Percentiles rank a stretch among this genome's conserved stretches.
Conservation (phyloP, 1,140 invertebrate species). For the Pogonomyrmex californicus region DNA sequence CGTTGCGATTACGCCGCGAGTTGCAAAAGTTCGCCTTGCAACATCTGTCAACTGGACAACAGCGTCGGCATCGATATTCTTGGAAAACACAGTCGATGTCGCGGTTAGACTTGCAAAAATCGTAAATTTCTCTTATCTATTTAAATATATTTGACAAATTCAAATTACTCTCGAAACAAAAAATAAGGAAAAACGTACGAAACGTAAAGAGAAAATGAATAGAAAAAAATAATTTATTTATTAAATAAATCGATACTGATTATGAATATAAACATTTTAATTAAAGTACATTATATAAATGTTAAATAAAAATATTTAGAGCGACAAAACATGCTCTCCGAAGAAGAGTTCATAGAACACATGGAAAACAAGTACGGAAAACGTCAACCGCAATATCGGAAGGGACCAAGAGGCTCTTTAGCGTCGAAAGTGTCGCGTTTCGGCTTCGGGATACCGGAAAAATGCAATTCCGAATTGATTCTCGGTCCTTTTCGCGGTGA, state of each 20-base stretch:
- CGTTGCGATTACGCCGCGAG: conserved; percentile 25
- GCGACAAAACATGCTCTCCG: neutral
- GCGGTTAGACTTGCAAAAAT: conserved; percentile 21
- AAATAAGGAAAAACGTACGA: neutral
- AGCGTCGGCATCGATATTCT: neutral
- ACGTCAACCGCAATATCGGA: neutral
- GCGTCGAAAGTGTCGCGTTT: conserved; percentile 82
- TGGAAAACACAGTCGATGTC: conserved; percentile 39
- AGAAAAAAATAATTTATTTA: neutral
- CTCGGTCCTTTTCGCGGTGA: conserved; percentile 66
- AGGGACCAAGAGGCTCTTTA: neutral
- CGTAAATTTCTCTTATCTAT: neutral
- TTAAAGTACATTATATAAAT: neutral
- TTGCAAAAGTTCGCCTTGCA: conserved; percentile 61
- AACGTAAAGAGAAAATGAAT: neutral
- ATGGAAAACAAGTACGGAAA: neutral
- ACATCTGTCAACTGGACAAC: conserved; percentile 5
- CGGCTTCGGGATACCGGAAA: conserved; percentile 85
- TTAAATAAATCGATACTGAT: neutral
- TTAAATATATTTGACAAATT: neutral
- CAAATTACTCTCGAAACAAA: neutral
- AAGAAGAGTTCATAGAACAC: conserved; percentile 9
- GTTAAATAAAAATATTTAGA: neutral
- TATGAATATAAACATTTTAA: conserved; percentile 1
- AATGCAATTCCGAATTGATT: conserved; percentile 84